Conservation (phyloP, 2,797 vertebrate species). For the Lophius americanus region DNA sequence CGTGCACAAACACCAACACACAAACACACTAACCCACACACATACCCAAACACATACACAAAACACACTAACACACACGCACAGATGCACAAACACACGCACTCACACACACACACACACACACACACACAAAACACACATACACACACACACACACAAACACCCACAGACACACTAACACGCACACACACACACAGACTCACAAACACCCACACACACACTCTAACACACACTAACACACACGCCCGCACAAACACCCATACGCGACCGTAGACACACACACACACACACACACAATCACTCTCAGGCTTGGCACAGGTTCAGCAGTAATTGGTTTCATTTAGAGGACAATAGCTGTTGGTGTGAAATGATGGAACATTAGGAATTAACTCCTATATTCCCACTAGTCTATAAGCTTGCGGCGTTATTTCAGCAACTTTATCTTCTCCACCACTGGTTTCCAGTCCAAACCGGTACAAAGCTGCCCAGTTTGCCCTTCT, state of each 20-base stretch:
- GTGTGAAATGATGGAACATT: slow-evolving; percentile 62
- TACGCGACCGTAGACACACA: slow-evolving; percentile 15
- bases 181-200: too few species aligned
- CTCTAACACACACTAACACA: slow-evolving; percentile 10
- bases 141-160: too few species aligned
- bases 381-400: slow-evolving; percentile 64
- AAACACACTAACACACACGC: too few species aligned
- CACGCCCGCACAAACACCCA: slow-evolving; percentile 20
- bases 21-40: too few species aligned
- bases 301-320: slow-evolving; percentile 35
- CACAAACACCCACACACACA: slow-evolving; percentile 11
- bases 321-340: slow-evolving; percentile 70
- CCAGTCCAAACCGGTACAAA: slow-evolving; percentile 41
- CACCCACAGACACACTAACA: too few species aligned
- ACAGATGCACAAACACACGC: too few species aligned
- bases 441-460: slow-evolving; percentile 46
- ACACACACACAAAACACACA: too few species aligned
- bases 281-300: slow-evolving; percentile 28
- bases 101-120: too few species aligned
- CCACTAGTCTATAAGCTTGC: slow-evolving; percentile 40
- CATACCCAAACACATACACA: too few species aligned
- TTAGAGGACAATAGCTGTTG: slow-evolving; percentile 68
- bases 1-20: too few species aligned
- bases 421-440: slow-evolving; percentile 53
- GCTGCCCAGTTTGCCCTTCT: slow-evolving; percentile 34